A percentile compares a stretch with the other conserved stretches of the same genome.
These are phyloP conservation scores for Helicoverpa zea DNA, from an alignment of 1,140 invertebrate genomes.

Conservation along the genomic window DNA sequence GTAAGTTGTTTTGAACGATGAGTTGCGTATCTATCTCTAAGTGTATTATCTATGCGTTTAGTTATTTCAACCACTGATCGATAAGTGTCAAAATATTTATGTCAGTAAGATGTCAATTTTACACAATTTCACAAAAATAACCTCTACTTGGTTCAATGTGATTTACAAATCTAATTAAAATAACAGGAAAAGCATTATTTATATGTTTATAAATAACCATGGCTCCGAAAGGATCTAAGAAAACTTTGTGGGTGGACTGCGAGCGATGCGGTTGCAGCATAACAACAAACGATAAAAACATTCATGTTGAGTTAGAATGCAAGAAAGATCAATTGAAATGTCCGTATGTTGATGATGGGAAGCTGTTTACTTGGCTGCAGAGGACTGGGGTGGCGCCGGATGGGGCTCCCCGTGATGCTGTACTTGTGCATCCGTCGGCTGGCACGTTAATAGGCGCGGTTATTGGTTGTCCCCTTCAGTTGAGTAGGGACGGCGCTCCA, in stretches of 20 bases:
- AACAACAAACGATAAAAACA: slow-evolving; percentile 77
- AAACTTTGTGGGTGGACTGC: slow-evolving; percentile 81
- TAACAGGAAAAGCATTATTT: not conserved
- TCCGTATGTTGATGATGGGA: slow-evolving; percentile 72
- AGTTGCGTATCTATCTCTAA: too few species aligned
- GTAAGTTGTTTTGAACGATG: too few species aligned
- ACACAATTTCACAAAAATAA: not conserved
- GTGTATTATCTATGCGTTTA: too few species aligned
- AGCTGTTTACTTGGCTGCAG: slow-evolving; percentile 75
- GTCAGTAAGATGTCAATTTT: too few species aligned
- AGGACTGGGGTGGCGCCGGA: slow-evolving; percentile 68
- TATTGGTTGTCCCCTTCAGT: slow-evolving; percentile 74
- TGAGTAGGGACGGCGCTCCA: slow-evolving; percentile 72
- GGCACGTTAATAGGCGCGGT: slow-evolving; percentile 73
- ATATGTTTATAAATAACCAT: slow-evolving; percentile 57
- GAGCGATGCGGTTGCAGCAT: slow-evolving; percentile 76
- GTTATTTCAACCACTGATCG: too few species aligned
- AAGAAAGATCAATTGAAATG: slow-evolving; percentile 79
- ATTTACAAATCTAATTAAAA: not conserved
- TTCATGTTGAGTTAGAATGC: slow-evolving; percentile 78
- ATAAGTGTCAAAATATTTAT: too few species aligned
- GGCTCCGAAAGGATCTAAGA: slow-evolving; percentile 79
- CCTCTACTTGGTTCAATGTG: slow-evolving; percentile 3
- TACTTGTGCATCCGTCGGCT: slow-evolving; percentile 76
- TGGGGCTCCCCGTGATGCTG: slow-evolving; percentile 72